Base-by-base conservation (phyloP, 2,113 vertebrate genomes). In the Limanda limanda region DNA sequence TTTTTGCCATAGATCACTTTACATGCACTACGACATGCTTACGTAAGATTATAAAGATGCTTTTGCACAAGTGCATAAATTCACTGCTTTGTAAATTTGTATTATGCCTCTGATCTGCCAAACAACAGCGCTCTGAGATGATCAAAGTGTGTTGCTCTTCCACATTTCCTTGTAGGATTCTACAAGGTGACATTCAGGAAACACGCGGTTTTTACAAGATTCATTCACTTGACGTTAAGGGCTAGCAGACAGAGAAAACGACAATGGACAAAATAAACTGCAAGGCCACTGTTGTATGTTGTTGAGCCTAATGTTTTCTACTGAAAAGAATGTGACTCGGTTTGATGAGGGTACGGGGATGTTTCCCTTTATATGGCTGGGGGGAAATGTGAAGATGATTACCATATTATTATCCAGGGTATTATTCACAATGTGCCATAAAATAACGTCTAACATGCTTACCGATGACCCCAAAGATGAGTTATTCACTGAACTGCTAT, bases 391-490 rank as follows among this genome's bases (percentile, higher is more conserved):
- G 21, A 48, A 71, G 42, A 45, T 56, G 55, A 76, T 78, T 35
- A 79, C 55, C 42, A 55, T 74, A 65, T 61, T 23, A 78, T 82
- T 84, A 88, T 82, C 81, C 86, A 89, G 88, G 86, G 88, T 89
- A 88, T 85, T 88, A 75, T 83, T 86, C 86, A 86, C 90, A 68
- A 83, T 85, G 88, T 92, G 91, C 90, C 92, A 90, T 89, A 63
- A 86, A 67, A 61, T 84, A 62, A 64, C 58, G 59, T 78, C 58
- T 73, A 83, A 73, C 47, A 61, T 79, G 57, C 76, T 71, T 70
- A 71, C 67, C 74, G 45, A 63, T 60, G 18, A 84, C 81, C 74
- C 78, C 77, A 87, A 78, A 86, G 70, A 84, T 57, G 58, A 87
- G 68, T 25, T 71, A 59, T 71, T 69, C 7, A 60, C 51, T 47